Conservation (phyloP, 2,113 vertebrate species). For the Microcebus tavaratra region DNA sequence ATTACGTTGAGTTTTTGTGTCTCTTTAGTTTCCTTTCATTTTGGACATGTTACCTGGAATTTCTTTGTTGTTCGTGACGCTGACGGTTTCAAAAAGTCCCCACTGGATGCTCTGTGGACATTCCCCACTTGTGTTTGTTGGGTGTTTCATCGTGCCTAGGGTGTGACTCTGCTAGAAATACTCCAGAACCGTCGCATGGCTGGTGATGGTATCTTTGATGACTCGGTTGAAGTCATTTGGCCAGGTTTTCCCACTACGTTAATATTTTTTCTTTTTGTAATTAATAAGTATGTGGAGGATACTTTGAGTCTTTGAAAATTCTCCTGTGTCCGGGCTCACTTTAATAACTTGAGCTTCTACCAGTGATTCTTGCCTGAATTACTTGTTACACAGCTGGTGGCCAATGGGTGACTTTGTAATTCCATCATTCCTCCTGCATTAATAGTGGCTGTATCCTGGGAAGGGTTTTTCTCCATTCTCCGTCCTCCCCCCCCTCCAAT, state of each 20-base stretch:
- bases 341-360: neutral
- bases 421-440: neutral
- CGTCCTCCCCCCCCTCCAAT: rapidly evolving
- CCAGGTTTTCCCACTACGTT: neutral
- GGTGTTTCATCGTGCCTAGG: rapidly evolving
- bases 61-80: too few species aligned
- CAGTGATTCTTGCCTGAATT: too few species aligned
- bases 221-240: neutral
- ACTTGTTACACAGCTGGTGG: neutral
- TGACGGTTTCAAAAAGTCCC: neutral
- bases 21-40: neutral
- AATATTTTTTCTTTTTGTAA: neutral
- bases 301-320: neutral
- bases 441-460: neutral
- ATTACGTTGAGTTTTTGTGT: rapidly evolving
- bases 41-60: too few species aligned
- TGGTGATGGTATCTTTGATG: rapidly evolving
- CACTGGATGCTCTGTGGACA: neutral
- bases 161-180: too few species aligned
- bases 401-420: neutral
- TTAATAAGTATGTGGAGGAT: neutral
- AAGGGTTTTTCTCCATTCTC: neutral
- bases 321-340: neutral
- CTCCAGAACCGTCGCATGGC: rapidly evolving
- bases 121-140: neutral